Evolutionary conservation across 1,140 invertebrate genomes (phyloP).

Genomic region (Pseudomyrmex dendroicus): DNA sequence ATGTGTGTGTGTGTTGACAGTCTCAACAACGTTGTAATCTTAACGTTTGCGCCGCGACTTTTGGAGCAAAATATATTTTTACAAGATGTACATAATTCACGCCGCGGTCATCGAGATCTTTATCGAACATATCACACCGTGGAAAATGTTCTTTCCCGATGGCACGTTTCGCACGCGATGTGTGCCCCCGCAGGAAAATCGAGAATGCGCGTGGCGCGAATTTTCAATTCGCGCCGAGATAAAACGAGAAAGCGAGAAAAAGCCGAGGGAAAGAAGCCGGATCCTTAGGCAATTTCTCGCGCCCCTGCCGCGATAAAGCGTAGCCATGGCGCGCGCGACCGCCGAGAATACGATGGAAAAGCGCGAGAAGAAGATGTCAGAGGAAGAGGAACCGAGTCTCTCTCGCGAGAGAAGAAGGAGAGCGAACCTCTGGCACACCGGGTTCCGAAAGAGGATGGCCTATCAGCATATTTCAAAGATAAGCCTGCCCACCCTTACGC

Average conservation of each 20-base stretch:
- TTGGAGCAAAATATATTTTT: not conserved
- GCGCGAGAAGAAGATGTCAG: slow-evolving; percentile 3
- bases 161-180: not conserved
- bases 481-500: slow-evolving; percentile 78
- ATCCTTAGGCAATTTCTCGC: slow-evolving; percentile 71
- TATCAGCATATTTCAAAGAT: slow-evolving; percentile 86
- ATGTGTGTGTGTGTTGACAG: not conserved
- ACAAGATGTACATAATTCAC: not conserved
- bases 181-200: slow-evolving; percentile 58
- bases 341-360: slow-evolving; percentile 43
- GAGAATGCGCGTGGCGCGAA: slow-evolving; percentile 58
- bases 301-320: slow-evolving; percentile 68
- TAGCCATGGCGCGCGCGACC: slow-evolving; percentile 41
- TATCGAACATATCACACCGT: not conserved
- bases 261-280: slow-evolving; percentile 8
- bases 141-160: not conserved
- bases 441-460: slow-evolving; percentile 69
- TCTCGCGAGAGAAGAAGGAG: slow-evolving; percentile 34
- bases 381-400: slow-evolving; percentile 22
- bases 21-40: not conserved
- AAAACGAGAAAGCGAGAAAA: slow-evolving; percentile 55
- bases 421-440: not conserved
- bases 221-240: slow-evolving; percentile 69
- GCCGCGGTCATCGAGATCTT: not conserved
- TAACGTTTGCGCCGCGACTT: not conserved